Base-by-base conservation (phyloP, 1,140 invertebrate species). In the Penaeus japonicus region DNA sequence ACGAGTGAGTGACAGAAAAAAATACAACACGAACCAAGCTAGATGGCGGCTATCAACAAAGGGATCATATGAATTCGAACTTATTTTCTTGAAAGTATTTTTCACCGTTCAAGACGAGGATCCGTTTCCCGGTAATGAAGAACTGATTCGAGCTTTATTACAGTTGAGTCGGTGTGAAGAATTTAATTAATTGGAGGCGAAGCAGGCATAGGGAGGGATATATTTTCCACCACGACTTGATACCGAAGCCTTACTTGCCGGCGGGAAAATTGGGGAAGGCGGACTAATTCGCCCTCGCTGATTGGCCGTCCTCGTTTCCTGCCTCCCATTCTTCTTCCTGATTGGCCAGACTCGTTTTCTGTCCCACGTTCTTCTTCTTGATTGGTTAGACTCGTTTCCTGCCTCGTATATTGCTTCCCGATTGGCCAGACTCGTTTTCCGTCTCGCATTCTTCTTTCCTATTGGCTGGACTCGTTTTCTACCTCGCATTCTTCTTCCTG, bases 221-320 rank as follows among this genome's bases (percentile, higher is more conserved):
- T 47, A 47, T 47, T 47, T 47, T 15, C 47, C 47, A 47, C 7
- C 7, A 47, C 27, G 78, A 27, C 27, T 2, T 55, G 7, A 53
- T 79, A 39, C 54, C 39, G 30, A 53, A 54, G 32, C 77, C 77
- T 77, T 77, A 17, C 77, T 53, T 53, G 77, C 47, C 22, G 77
- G 22, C 18, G 22, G 39, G 39, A 79, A 79, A 79, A 79, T 79
- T 79, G 53, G 30, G 57, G 12, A 22, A 39, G 81, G 82, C 57
- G 53, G 35, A 65, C 62, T 70, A 84, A 84, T 84, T 84, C 59
- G 47, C 55, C 20, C 30, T 65, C 59, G 82, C 32, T 65, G 59
- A 84, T 84, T 84, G 82, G 82, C 32, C 53, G 24, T 20, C 82
- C 82, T 84, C 82, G 62, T 84, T 84, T 70, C 70, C 82, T 84